A percentile compares a stretch with the other conserved stretches of the same genome.
Evolutionary conservation across 2,113 vertebrate species (phyloP).

Genomic region (Anthoscopus minutus): DNA sequence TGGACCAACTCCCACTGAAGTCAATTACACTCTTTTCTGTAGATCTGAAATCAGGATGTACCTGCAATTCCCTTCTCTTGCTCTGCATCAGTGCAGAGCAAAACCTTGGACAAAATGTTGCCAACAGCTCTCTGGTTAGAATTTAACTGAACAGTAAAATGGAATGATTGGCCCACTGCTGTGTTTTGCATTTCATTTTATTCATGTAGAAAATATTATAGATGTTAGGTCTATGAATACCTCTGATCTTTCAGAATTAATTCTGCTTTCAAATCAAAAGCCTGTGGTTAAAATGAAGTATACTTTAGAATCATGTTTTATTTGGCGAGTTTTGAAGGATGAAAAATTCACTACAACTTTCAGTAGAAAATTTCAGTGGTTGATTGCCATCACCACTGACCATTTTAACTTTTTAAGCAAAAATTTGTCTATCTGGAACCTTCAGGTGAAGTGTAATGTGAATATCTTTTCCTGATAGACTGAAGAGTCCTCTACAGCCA

Average conservation of each 20-base stretch:
- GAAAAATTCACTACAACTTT: neutral
- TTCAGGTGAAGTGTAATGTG: neutral
- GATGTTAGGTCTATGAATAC: neutral
- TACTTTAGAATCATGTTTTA: neutral
- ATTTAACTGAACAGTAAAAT: neutral
- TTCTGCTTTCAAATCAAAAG: constrained; percentile 5
- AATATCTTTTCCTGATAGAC: neutral
- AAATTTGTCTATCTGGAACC: neutral
- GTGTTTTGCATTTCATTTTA: neutral
- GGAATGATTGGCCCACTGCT: neutral
- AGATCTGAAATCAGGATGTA: neutral
- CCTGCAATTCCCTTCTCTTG: neutral
- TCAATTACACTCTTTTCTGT: neutral
- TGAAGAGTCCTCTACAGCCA: neutral
- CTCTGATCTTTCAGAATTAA: neutral
- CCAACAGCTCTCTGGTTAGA: neutral
- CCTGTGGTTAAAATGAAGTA: neutral
- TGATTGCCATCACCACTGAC: neutral
- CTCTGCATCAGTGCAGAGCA: neutral
- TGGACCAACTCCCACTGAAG: neutral
- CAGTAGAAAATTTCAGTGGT: neutral
- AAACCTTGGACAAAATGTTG: neutral
- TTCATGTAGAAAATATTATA: neutral
- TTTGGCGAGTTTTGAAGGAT: neutral
- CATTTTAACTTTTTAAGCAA: neutral